phyloP scores from a whole-genome alignment of 2,797 vertebrate genomes.

The Lateolabrax maculatus region DNA sequence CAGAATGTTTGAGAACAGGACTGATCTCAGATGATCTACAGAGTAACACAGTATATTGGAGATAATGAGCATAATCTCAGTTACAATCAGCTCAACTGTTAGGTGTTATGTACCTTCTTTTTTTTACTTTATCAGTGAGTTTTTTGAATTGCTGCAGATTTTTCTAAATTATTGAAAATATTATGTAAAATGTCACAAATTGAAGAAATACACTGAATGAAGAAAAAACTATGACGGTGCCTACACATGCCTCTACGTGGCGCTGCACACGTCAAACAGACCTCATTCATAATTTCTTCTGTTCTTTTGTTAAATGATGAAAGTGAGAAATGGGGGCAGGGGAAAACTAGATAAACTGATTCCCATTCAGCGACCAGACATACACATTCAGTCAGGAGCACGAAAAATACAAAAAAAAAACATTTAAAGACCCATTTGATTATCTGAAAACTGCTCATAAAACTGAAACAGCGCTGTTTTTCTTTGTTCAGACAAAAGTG shows the following conservation, averaged over 20 bases:
- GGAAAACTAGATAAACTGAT: no score
- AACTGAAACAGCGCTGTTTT: background rate
- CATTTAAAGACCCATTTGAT: background rate
- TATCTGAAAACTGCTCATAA: background rate
- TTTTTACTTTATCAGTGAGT: background rate
- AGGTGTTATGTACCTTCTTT: background rate
- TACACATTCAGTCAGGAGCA: slow-evolving; percentile 17
- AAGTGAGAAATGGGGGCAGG: no score
- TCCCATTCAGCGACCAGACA: slow-evolving; percentile 27
- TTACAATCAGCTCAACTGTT: background rate
- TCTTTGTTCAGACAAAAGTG: background rate
- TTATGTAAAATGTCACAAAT: background rate
- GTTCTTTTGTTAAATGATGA: slow-evolving; percentile 18
- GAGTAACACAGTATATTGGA: slow-evolving; percentile 1
- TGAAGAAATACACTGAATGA: slow-evolving; percentile 1
- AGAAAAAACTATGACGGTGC: background rate
- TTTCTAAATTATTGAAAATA: background rate
- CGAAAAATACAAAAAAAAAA: slow-evolving; percentile 19
- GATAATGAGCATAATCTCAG: background rate
- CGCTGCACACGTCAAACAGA: background rate
- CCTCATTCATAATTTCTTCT: slow-evolving; percentile 11
- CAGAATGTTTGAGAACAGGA: slow-evolving; percentile 42
- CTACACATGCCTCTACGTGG: background rate
- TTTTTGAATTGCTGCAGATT: background rate
- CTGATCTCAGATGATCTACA: slow-evolving; percentile 45